Base-by-base conservation (phyloP, 2,888 invertebrate species). In the Xestia sexstrigata region DNA sequence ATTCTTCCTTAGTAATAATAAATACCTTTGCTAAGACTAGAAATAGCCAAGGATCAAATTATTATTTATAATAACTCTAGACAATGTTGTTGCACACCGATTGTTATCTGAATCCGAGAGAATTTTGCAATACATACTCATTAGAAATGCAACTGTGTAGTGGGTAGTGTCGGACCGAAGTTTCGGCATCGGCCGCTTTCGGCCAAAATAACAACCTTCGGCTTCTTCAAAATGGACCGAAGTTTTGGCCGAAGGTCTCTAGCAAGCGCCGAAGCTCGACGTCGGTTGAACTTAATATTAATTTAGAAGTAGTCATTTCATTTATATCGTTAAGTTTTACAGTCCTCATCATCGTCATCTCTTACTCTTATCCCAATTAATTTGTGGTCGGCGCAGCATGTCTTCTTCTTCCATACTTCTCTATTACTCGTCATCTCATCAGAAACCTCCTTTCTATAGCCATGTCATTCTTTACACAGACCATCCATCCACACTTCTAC, bases 31-130 rank as follows among this genome's bases (percentile, higher is more conserved):
- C 42, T 65, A 75, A 39, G 30, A 58, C 49, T 23, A 26, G 66
- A 45, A 65, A 52, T 52, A 11, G 3, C 78, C 47, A 35, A 58
- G 35, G 65, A 82, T 65, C 58, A 66, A 67, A 62, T 84, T 84
- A 82, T 76, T 85, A 82, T 76, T 76, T 85, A 66, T 81, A 85
- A 82, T 72, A 81, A 82, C 76, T 42, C 4, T n/a, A 67, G 42
- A 82, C 77, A 85, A 67, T 70, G 62, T 71, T 63, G 69, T 77
- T 68, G 65, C 70, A 49, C 9, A 35, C 45, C n/a, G 85, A 76
- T 82, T 73, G 69, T 72, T 73, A 76, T 82, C 82, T 67, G 45
- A 75, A 68, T 55, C 74, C 63, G 47, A 70, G 68, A 63, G 20
- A 49, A 85, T 85, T 75, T 83, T 74, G 86, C 86, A 85, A 83